phyloP scores from a whole-genome alignment of 2,797 vertebrate genomes.

The Gadopsis bispinosus region DNA sequence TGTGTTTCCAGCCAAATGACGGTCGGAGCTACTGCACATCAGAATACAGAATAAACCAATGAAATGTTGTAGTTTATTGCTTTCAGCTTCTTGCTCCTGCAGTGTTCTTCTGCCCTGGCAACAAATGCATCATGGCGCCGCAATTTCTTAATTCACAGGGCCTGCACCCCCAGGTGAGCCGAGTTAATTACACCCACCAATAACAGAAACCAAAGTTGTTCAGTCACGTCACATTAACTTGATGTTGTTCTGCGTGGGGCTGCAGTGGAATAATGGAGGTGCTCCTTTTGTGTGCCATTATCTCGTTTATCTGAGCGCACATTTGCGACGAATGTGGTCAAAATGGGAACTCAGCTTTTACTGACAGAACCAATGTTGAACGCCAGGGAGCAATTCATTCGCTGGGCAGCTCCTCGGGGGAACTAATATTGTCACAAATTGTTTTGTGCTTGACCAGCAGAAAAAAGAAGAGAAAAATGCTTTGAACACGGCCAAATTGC shows the following conservation, averaged over 20 bases:
- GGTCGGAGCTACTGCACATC: not conserved
- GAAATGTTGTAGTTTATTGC: not conserved
- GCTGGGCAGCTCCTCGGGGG: conserved; percentile 36
- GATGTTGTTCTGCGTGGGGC: conserved; percentile 38
- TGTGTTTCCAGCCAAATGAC: conserved; percentile 10
- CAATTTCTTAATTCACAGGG: conserved; percentile 46
- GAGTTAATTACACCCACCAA: conserved; percentile 70
- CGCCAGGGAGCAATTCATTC: conserved; percentile 38
- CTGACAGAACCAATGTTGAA: conserved; percentile 41
- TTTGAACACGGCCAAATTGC: conserved; percentile 54
- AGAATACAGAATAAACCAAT: conserved; percentile 21
- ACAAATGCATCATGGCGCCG: conserved; percentile 32
- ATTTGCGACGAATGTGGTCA: conserved; percentile 39
- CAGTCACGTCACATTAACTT: conserved; percentile 69
- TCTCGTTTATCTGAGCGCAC: conserved; percentile 43
- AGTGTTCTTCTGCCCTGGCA: conserved; percentile 20
- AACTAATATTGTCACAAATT: conserved; percentile 57
- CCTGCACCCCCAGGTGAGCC: conserved; percentile 57
- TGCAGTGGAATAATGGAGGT: conserved; percentile 24
- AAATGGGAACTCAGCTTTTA: conserved; percentile 59
- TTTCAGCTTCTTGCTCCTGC: conserved; percentile 18
- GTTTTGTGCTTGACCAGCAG: conserved; percentile 72
- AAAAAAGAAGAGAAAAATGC: conserved; percentile 67
- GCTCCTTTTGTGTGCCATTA: conserved; percentile 9
- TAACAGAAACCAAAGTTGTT: conserved; percentile 62